Percentiles rank a stretch among this genome's conserved stretches.
phyloP scores from a whole-genome alignment of 2,888 invertebrate species.

The Quadroppia sp. region DNA sequence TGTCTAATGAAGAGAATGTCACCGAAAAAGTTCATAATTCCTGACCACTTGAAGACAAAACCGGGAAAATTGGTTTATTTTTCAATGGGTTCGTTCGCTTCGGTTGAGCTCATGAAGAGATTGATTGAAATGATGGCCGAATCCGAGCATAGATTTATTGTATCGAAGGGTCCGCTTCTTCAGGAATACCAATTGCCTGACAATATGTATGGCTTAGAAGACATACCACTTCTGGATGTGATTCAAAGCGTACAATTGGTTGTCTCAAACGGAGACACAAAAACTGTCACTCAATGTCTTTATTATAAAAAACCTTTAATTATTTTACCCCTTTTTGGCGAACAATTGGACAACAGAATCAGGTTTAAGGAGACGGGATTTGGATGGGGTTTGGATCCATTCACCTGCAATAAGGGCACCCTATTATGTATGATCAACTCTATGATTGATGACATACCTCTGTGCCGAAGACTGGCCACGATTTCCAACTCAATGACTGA shows the following conservation, averaged over 20 bases:
- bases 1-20: background rate
- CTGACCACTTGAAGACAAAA: background rate
- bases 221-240: conserved; percentile 14
- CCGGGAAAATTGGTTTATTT: conserved; percentile 17
- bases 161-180: conserved; percentile 12
- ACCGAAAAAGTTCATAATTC: background rate
- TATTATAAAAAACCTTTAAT: conserved; percentile 8
- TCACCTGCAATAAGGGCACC: background rate
- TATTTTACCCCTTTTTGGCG: conserved; percentile 15
- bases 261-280: conserved; percentile 20
- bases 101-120: conserved; percentile 7
- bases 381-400: conserved; percentile 21
- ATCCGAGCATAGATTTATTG: conserved; percentile 20
- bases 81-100: conserved; percentile 25
- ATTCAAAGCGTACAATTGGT: background rate
- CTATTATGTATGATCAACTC: background rate
- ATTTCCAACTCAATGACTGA: background rate
- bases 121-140: background rate
- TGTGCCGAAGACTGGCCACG: background rate
- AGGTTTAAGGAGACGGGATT: conserved; percentile 19
- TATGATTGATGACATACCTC: background rate
- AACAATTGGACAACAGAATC: conserved; percentile 29
- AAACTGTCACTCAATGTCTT: background rate
- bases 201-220: conserved; percentile 34
- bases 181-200: conserved; percentile 15